Evolutionary conservation across 2,113 vertebrate species (phyloP).

Genomic region (Malaclemys terrapin): DNA sequence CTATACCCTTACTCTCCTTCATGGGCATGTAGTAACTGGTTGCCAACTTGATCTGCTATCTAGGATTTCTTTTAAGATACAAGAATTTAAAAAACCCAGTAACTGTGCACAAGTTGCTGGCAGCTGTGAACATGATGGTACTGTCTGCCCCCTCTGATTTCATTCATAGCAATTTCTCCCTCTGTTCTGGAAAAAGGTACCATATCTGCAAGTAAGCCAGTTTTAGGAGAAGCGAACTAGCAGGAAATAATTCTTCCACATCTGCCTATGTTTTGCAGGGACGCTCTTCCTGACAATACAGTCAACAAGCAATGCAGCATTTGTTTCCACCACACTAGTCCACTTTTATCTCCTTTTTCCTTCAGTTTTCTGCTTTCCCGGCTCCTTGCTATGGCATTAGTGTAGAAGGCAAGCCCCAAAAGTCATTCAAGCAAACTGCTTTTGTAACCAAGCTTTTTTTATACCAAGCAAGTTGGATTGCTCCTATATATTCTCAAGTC

Average conservation of each 20-base stretch:
- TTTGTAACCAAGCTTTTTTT: neutral
- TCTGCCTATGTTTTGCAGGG: neutral
- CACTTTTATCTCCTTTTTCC: neutral
- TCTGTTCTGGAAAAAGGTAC: neutral
- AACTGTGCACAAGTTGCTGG: neutral
- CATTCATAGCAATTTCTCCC: neutral
- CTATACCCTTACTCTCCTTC: neutral
- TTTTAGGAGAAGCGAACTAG: neutral
- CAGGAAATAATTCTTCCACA: neutral
- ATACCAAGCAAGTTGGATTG: neutral
- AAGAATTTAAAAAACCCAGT: neutral
- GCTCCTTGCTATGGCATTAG: neutral
- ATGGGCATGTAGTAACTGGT: neutral
- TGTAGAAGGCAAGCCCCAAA: neutral
- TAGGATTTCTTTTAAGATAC: neutral
- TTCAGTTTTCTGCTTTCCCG: neutral
- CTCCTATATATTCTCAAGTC: neutral
- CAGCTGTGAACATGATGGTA: neutral
- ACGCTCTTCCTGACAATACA: neutral
- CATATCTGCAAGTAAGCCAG: neutral
- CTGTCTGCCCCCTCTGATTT: neutral
- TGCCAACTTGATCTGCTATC: neutral
- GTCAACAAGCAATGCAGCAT: neutral
- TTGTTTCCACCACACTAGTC: neutral
- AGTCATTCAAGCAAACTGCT: neutral